Conservation (phyloP, 2,797 vertebrate species). For the Danio albolineatus region DNA sequence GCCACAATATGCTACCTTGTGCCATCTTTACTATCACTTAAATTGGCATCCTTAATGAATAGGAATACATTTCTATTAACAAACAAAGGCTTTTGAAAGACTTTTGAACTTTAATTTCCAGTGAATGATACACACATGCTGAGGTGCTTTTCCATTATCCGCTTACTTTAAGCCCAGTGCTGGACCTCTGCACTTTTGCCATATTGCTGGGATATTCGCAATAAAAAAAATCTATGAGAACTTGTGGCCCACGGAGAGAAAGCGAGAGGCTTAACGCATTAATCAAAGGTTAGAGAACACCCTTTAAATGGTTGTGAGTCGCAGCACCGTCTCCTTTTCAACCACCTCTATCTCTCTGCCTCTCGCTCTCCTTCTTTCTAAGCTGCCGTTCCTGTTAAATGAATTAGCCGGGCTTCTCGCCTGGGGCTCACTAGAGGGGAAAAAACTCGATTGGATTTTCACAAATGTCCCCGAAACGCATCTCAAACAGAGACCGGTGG, state of each 20-base stretch:
- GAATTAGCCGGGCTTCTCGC: constrained; percentile 56
- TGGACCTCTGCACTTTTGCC: constrained; percentile 47
- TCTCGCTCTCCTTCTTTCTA: constrained; percentile 39
- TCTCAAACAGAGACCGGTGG: constrained; percentile 4
- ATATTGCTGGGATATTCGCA: constrained; percentile 48
- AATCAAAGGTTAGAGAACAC: constrained; percentile 56
- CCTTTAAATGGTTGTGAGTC: constrained; percentile 51
- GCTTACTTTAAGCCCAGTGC: constrained; percentile 45
- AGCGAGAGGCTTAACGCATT: constrained; percentile 61
- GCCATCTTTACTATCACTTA: too few species aligned
- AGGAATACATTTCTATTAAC: too few species aligned
- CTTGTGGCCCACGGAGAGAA: constrained; percentile 51
- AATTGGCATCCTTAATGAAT: too few species aligned
- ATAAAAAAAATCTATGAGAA: constrained; percentile 58
- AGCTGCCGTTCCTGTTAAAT: constrained; percentile 55
- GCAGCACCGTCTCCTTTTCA: constrained; percentile 20
- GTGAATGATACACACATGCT: not conserved
- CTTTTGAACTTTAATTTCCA: not conserved
- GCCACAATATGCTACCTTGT: too few species aligned
- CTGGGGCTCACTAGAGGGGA: constrained; percentile 43
- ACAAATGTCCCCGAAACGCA: constrained; percentile 11
- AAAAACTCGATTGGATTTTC: constrained; percentile 41
- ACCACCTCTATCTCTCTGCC: constrained; percentile 26
- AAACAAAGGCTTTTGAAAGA: too few species aligned
- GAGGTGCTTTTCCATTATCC: constrained; percentile 1